Evolutionary conservation across 1,140 invertebrate genomes (phyloP).

Genomic region (Bicyclus anynana): DNA sequence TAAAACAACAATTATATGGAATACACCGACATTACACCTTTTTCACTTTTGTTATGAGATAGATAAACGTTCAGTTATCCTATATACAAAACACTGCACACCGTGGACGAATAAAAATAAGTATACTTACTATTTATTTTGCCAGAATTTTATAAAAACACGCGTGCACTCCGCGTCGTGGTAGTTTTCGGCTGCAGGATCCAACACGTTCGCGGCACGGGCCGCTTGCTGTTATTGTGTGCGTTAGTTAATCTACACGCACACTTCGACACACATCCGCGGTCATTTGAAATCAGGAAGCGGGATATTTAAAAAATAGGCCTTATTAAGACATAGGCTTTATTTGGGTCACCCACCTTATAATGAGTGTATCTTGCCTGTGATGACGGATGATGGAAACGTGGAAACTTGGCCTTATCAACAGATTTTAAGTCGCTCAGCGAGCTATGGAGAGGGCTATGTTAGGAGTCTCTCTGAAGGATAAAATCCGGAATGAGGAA

Average conservation of each 20-base stretch:
- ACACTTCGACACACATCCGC: slow-evolving; percentile 14
- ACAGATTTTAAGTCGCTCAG: no score
- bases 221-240: slow-evolving; percentile 2
- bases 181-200: slow-evolving; percentile 17
- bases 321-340: slow-evolving; percentile 15
- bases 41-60: slow-evolving; percentile 6
- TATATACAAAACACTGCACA: slow-evolving; percentile 15
- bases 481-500: no score
- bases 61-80: slow-evolving; percentile 5
- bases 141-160: slow-evolving; percentile 25
- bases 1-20: slow-evolving; percentile 9
- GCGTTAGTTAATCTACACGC: slow-evolving; percentile 19
- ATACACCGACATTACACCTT: slow-evolving; percentile 1
- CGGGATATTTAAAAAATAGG: slow-evolving; percentile 9
- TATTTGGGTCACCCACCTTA: slow-evolving; percentile 18
- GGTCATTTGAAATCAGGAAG: slow-evolving; percentile 14
- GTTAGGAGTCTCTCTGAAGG: no score
- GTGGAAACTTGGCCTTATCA: no score
- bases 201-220: slow-evolving; percentile 12
- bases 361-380: no score
- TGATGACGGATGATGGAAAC: no score
- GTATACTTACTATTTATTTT: slow-evolving; percentile 26
- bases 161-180: slow-evolving; percentile 15
- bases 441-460: no score
- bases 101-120: slow-evolving; percentile 22